These are phyloP conservation scores for Peromyscus attwateri DNA, from an alignment of 2,797 vertebrate genomes.

Conservation along the genomic window DNA sequence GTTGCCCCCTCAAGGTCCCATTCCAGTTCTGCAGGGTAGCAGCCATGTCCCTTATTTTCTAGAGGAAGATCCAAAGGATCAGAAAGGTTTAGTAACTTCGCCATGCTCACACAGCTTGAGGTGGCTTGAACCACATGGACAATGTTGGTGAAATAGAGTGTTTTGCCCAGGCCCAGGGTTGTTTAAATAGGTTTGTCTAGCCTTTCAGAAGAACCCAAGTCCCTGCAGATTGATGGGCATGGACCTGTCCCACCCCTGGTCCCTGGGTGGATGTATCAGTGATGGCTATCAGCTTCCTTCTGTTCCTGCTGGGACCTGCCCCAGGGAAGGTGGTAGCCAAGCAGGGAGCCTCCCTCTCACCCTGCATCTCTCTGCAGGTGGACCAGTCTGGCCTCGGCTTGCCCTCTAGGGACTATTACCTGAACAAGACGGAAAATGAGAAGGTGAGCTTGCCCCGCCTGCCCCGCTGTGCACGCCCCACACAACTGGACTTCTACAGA, in stretches of 20 bases:
- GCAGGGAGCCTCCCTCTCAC: neutral
- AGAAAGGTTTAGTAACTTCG: neutral
- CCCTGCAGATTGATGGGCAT: neutral
- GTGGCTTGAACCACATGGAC: neutral
- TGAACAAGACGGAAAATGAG: constrained; percentile 97
- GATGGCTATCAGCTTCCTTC: neutral
- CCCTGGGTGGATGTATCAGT: neutral
- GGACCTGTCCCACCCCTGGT: neutral
- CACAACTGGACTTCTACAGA: neutral
- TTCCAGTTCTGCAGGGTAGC: neutral
- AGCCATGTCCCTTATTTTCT: neutral
- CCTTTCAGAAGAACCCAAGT: neutral
- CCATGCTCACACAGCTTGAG: neutral
- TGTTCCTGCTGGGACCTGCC: neutral
- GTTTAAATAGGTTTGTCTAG: neutral
- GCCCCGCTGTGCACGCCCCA: neutral
- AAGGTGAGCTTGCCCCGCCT: constrained; percentile 89
- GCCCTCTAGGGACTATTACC: constrained; percentile 97
- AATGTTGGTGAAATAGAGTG: neutral
- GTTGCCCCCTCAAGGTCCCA: neutral
- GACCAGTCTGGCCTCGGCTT: constrained; percentile 97
- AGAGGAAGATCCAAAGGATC: neutral
- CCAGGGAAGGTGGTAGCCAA: fast-evolving
- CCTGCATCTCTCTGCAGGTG: constrained; percentile 87
- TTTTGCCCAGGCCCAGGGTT: neutral